These are phyloP conservation scores for Kryptopterus vitreolus DNA, from an alignment of 2,797 vertebrate species.

Conservation along the genomic window DNA sequence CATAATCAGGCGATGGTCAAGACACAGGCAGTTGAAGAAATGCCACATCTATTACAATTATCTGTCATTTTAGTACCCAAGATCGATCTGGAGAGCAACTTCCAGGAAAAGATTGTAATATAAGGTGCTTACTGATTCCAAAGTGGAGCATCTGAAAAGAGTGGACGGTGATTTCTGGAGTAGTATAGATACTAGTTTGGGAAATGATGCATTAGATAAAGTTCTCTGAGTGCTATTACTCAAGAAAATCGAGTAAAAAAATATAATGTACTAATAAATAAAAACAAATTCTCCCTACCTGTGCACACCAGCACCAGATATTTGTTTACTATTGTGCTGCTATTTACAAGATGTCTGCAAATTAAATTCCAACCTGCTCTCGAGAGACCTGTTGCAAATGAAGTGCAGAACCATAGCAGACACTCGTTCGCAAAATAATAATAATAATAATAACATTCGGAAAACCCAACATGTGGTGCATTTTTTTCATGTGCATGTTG, in stretches of 20 bases:
- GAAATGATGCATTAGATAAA: not conserved
- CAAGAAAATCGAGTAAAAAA: not conserved
- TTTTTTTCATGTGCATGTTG: too few relatives aligned
- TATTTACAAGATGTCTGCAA: constrained; percentile 23
- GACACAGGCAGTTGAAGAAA: not conserved
- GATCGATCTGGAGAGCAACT: not conserved
- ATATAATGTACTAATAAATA: not conserved
- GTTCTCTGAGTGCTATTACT: not conserved
- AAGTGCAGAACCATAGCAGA: constrained; percentile 17
- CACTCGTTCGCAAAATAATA: too few relatives aligned
- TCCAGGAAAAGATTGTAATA: not conserved
- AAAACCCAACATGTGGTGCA: too few relatives aligned
- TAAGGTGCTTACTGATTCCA: not conserved
- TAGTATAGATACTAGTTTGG: not conserved
- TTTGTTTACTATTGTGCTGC: not conserved
- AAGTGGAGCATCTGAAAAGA: not conserved
- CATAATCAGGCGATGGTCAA: not conserved
- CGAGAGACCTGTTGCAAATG: constrained; percentile 13
- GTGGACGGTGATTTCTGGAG: not conserved
- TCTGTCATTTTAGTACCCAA: not conserved
- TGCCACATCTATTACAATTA: not conserved
- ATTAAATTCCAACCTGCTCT: constrained; percentile 7
- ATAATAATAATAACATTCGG: too few relatives aligned
- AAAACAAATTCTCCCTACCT: not conserved
- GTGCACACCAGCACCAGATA: not conserved